Percentiles rank a stretch among this genome's conserved stretches.
Evolutionary conservation across 1,140 invertebrate species (phyloP).

Genomic region (Drosophila funebris): DNA sequence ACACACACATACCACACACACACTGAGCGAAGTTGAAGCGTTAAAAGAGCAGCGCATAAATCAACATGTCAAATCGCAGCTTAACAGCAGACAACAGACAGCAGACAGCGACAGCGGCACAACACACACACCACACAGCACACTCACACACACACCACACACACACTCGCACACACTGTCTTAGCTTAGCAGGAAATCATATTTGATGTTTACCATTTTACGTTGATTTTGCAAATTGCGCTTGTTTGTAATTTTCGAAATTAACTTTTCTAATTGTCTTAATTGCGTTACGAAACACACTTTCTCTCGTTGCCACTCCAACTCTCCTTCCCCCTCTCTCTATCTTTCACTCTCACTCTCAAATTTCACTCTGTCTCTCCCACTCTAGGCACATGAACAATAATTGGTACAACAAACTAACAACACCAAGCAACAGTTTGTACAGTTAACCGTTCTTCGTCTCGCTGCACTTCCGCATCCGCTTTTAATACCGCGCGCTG

Average conservation of each 20-base stretch:
- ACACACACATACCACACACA: not conserved
- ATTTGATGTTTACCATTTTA: conserved; percentile 73
- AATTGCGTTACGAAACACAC: conserved; percentile 50
- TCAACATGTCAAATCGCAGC: conserved; percentile 81
- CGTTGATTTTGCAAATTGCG: conserved; percentile 36
- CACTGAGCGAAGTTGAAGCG: conserved; percentile 11
- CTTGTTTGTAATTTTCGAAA: conserved; percentile 42
- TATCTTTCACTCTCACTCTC: not conserved
- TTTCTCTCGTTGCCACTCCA: not conserved
- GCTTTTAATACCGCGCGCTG: conserved; percentile 48
- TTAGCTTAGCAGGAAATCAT: conserved; percentile 31
- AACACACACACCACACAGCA: conserved; percentile 26
- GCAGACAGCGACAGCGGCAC: too few species aligned
- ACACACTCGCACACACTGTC: conserved; percentile 18
- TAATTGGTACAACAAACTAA: not conserved
- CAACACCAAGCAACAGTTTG: conserved; percentile 67
- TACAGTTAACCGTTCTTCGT: conserved; percentile 33
- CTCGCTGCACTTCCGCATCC: conserved; percentile 71
- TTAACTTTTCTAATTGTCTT: conserved; percentile 69
- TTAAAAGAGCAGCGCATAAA: conserved; percentile 65
- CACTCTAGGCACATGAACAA: not conserved
- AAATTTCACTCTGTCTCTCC: not conserved
- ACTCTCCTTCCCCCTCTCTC: not conserved
- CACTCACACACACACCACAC: not conserved
- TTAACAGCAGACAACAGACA: conserved; percentile 52